Conservation (phyloP, 2,888 invertebrate species). For the Cerastis leucographa region DNA sequence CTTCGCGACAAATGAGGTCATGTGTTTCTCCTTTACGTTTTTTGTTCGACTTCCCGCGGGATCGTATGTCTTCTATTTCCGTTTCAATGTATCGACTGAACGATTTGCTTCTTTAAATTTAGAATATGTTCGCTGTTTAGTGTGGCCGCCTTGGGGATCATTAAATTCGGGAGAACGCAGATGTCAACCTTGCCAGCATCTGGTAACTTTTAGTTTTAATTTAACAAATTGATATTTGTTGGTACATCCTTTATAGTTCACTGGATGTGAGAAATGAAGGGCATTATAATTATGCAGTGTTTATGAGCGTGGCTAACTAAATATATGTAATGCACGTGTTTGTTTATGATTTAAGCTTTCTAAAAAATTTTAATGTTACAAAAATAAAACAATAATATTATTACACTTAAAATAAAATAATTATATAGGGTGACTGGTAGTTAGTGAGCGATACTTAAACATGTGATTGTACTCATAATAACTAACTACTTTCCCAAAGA, state of each 20-base stretch:
- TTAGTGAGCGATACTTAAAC: too few relatives aligned
- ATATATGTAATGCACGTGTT: slow-evolving; percentile 53
- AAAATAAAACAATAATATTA: slow-evolving; percentile 11
- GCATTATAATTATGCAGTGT: slow-evolving; percentile 56
- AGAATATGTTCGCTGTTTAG: slow-evolving; percentile 89
- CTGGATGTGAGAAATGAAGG: slow-evolving; percentile 55
- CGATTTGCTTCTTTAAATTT: slow-evolving; percentile 89
- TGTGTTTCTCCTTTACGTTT: slow-evolving; percentile 90
- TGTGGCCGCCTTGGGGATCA: slow-evolving; percentile 87
- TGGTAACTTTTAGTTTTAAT: slow-evolving; percentile 79
- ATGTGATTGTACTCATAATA: too few relatives aligned
- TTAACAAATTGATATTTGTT: slow-evolving; percentile 73
- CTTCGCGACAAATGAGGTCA: slow-evolving; percentile 90
- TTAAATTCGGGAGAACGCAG: slow-evolving; percentile 84
- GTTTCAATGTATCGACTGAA: slow-evolving; percentile 87
- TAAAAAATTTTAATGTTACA: slow-evolving; percentile 6
- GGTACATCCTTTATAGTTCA: slow-evolving; percentile 59
- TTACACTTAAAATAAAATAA: neutral
- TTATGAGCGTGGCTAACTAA: slow-evolving; percentile 46
- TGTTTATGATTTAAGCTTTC: slow-evolving; percentile 20
- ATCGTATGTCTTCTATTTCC: slow-evolving; percentile 91
- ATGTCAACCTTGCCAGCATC: slow-evolving; percentile 83
- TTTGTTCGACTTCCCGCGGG: slow-evolving; percentile 89
- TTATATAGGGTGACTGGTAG: too few relatives aligned
- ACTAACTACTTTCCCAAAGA: too few relatives aligned